Evolutionary conservation across 2,888 invertebrate species (phyloP), one percentile per base, ranked within the genome.

Genomic region (Steromphala cineraria): DNA sequence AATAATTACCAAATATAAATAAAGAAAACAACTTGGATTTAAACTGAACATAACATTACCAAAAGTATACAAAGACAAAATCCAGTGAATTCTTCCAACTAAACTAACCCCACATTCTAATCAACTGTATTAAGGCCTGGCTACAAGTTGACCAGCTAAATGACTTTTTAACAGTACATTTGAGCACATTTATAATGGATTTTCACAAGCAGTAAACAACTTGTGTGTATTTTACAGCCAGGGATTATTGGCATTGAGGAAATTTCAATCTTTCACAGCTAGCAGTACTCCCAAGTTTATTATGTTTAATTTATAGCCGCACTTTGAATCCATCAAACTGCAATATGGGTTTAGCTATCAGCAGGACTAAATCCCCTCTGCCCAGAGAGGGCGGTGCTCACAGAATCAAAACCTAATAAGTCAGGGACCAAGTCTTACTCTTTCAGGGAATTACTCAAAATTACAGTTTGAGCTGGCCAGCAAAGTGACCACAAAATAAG

Each of bases 231-330:
- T 71, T 71, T 31, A 71, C 40, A 31, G 36, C 36, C 36, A 40
- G 71, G 71, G 71, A 71, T 71, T 71, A 71, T 36, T 24, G 19
- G 40, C 15, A 31, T 40, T 36, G 28, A 36, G 36, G 19, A 71
- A 71, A 71, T n/a, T 71, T 71, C 71, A 71, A 71, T 71, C 31
- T 36, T 71, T 31, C 71, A 71, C 71, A 71, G 71, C 24, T 71
- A 36, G 71, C 28, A 36, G 71, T 71, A 31, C 19, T 36, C n/a
- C 67, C 28, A 40, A 71, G 31, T 31, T 71, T 71, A 28, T 71
- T 56, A 19, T 71, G 71, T 19, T 31, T 71, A 71, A 71, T 71
- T 71, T 71, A 71, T 71, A 40, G 71, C 36, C 24, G 71, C 36
- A 36, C 71, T 71, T 71, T 36, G 8, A 40, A 71, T 71, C 31